Base-by-base conservation (phyloP, 2,113 vertebrate species). In the Apus apus region DNA sequence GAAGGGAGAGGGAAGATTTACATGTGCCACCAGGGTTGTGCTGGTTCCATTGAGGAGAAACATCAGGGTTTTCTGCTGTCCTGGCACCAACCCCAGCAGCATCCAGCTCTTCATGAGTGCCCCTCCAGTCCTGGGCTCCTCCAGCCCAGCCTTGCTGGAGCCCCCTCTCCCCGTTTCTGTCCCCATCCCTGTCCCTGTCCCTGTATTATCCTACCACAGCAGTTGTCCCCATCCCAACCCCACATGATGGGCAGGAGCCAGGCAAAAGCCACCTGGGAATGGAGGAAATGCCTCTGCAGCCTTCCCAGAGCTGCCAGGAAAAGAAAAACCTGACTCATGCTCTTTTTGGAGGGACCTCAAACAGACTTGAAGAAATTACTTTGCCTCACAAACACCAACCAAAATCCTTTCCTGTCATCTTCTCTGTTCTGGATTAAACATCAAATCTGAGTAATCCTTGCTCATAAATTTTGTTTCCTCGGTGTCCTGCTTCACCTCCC, bases 11-110 rank as follows among this genome's bases (percentile, higher is more conserved):
- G 38, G 62, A 60, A 16, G 22, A 12, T 36, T 43, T 25, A 25
- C 6, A 3, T 0, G 1, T 32, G 61, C 22, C 1, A 3, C 60
- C 4, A 3, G 11, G 20, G 30, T 51, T 19, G 23, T 38, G 10
- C 53, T 40, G 70, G 40, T 58, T 72, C 11, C 27, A 51, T 61
- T 0, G 20, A 70, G 32, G 36, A 0, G 3, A 76, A 75, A 43
- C 1, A 3, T 1, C 7, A 80, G 67, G 65, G 15, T 57, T 92
- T 67, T 27, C 58, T 73, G 71, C 71, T 77, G 76, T 92, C 81
- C 90, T 4, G 2, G 12, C 26, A 16, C 1, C 45, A 88, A 70
- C 89, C 30, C 0, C 1, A 54, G 68, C 68, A 50, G 68, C 5
- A 1, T 78, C 81, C 86, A 86, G 66, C 93, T 86, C 71, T 78